Evolutionary conservation across 2,113 vertebrate species (phyloP).

Genomic region (Glareola pratincola): DNA sequence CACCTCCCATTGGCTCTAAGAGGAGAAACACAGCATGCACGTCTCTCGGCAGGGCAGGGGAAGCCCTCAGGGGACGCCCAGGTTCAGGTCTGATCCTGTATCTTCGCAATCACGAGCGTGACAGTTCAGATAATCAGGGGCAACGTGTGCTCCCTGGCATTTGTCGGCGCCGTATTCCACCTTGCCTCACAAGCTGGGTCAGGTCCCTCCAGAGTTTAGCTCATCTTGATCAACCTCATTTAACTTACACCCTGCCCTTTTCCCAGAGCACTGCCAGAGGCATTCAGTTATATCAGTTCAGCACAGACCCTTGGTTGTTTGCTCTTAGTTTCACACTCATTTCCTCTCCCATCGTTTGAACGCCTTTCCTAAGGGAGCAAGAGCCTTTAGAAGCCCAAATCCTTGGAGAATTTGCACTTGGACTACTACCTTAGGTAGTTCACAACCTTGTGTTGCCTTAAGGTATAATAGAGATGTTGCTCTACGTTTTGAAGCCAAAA

Average conservation of each 20-base stretch:
- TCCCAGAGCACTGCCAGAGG: neutral
- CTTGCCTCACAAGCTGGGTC: constrained; percentile 37
- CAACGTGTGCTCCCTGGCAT: neutral
- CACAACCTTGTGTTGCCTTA: neutral
- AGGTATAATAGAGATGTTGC: neutral
- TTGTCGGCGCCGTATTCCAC: neutral
- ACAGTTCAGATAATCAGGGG: neutral
- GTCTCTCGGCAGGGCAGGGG: neutral
- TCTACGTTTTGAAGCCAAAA: neutral
- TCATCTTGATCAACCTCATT: constrained; percentile 2
- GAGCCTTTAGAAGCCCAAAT: neutral
- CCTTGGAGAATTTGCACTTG: neutral
- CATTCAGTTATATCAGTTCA: neutral
- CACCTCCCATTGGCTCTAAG: neutral
- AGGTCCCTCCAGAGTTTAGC: constrained; percentile 13
- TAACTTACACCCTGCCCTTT: neutral
- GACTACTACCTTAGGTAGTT: neutral
- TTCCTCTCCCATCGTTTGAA: neutral
- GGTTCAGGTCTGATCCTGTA: constrained; percentile 37
- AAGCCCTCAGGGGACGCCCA: neutral
- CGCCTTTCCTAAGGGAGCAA: neutral
- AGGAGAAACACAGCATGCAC: neutral
- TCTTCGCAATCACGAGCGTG: neutral
- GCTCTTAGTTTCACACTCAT: neutral
- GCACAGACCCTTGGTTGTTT: neutral